These are phyloP conservation scores for Vidua macroura DNA, from an alignment of 2,113 vertebrate genomes.

Conservation along the genomic window DNA sequence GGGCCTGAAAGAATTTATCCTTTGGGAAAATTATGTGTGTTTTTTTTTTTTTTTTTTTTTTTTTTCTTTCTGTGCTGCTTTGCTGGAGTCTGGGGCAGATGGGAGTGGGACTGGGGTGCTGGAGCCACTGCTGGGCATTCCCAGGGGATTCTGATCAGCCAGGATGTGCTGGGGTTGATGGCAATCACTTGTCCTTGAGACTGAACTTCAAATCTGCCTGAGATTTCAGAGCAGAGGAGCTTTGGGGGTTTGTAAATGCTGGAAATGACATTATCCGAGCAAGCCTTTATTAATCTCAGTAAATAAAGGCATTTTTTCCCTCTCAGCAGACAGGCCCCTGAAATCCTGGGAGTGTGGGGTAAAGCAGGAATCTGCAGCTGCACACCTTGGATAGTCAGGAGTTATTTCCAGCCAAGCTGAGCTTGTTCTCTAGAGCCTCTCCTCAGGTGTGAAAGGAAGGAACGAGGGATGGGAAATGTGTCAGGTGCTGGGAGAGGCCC, in stretches of 20 bases:
- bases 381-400: not conserved
- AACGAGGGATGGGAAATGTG: too few relatives aligned
- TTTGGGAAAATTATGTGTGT: not conserved
- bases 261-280: conserved; percentile 18
- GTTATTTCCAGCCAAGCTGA: not conserved
- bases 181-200: conserved; percentile 1
- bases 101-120: not conserved
- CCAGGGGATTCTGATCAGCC: not conserved
- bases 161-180: not conserved
- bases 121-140: not conserved
- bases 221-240: conserved; percentile 17
- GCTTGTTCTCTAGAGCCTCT: not conserved
- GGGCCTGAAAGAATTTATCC: not conserved
- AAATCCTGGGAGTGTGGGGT: not conserved
- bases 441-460: too few relatives aligned
- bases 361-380: not conserved
- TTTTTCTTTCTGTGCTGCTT: not conserved
- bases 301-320: conserved; percentile 18
- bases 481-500: fast-evolving
- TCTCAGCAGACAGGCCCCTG: not conserved
- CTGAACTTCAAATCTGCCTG: conserved; percentile 45
- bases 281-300: conserved; percentile 44
- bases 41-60: too few relatives aligned
- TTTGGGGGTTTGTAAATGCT: conserved; percentile 49
- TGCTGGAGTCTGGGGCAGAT: not conserved